A percentile compares a stretch with the other conserved stretches of the same genome.
These are phyloP conservation scores for Perdita meconis DNA, from an alignment of 2,888 invertebrate genomes.

Conservation along the genomic window DNA sequence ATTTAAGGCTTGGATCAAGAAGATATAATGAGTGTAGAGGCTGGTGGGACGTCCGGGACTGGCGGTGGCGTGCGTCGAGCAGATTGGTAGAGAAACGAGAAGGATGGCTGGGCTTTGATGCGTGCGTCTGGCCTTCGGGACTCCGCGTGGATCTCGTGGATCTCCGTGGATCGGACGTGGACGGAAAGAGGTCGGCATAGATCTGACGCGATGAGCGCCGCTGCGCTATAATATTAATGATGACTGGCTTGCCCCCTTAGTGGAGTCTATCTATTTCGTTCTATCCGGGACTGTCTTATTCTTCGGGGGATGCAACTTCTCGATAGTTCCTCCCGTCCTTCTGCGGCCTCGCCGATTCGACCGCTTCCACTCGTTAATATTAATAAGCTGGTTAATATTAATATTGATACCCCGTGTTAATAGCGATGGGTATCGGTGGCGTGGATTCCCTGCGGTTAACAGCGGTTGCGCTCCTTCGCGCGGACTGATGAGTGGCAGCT, in stretches of 20 bases:
- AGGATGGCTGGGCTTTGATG: slow-evolving; percentile 68
- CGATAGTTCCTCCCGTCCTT: slow-evolving; percentile 53
- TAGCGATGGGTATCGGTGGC: slow-evolving; percentile 40
- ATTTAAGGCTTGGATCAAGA: slow-evolving; percentile 66
- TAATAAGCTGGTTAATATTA: slow-evolving; percentile 59
- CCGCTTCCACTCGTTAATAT: slow-evolving; percentile 48
- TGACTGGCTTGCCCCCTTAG: slow-evolving; percentile 72
- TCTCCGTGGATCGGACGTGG: slow-evolving; percentile 61
- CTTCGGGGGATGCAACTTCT: slow-evolving; percentile 69
- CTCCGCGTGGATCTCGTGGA: slow-evolving; percentile 65
- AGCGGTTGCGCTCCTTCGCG: not conserved
- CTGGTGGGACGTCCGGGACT: slow-evolving; percentile 41
- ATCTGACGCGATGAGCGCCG: slow-evolving; percentile 81
- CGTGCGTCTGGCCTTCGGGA: slow-evolving; percentile 67
- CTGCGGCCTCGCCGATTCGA: slow-evolving; percentile 21
- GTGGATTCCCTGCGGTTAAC: slow-evolving; percentile 33
- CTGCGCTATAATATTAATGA: slow-evolving; percentile 81
- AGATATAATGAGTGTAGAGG: slow-evolving; percentile 66
- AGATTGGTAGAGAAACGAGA: slow-evolving; percentile 52
- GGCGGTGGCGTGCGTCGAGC: slow-evolving; percentile 31
- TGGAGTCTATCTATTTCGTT: slow-evolving; percentile 67
- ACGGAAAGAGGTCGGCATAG: slow-evolving; percentile 81
- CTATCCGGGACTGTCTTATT: slow-evolving; percentile 63
- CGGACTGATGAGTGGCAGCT: not conserved
- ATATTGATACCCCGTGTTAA: slow-evolving; percentile 54